Evolutionary conservation across 2,797 vertebrate species (phyloP).

Genomic region (Gymnoscopelus braueri): DNA sequence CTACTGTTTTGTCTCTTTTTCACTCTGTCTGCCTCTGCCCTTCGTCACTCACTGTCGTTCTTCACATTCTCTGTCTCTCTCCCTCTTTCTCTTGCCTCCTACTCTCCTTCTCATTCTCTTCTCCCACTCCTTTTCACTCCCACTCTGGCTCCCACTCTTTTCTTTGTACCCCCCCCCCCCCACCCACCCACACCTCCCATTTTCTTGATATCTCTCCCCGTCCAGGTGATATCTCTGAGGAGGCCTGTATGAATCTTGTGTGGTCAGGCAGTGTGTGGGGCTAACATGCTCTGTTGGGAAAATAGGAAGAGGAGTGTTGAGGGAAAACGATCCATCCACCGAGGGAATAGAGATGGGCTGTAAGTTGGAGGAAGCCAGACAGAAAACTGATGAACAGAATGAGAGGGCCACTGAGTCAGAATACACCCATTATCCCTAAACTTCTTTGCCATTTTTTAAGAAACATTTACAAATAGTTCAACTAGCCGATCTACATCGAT

Average conservation of each 20-base stretch:
- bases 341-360: background rate
- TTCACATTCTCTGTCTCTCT: background rate
- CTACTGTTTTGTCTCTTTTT: too few species aligned
- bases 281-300: conserved; percentile 42
- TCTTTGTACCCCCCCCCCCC: background rate
- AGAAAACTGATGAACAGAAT: background rate
- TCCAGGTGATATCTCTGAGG: conserved; percentile 11
- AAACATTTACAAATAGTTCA: too few species aligned
- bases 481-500: too few species aligned
- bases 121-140: conserved; percentile 18
- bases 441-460: too few species aligned
- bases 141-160: background rate
- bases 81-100: background rate
- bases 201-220: background rate
- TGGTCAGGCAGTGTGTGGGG: conserved; percentile 39
- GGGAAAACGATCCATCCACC: background rate
- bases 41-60: background rate
- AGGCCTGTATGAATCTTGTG: conserved; percentile 40
- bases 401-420: background rate
- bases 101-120: conserved; percentile 9
- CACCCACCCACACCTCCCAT: background rate
- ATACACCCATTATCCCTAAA: too few species aligned
- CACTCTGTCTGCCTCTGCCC: too few species aligned
- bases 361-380: background rate
- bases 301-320: conserved; percentile 22